Percentiles rank a stretch among this genome's conserved stretches.
Conservation (phyloP, 2,888 invertebrate genomes). For the Unio delphinus region DNA sequence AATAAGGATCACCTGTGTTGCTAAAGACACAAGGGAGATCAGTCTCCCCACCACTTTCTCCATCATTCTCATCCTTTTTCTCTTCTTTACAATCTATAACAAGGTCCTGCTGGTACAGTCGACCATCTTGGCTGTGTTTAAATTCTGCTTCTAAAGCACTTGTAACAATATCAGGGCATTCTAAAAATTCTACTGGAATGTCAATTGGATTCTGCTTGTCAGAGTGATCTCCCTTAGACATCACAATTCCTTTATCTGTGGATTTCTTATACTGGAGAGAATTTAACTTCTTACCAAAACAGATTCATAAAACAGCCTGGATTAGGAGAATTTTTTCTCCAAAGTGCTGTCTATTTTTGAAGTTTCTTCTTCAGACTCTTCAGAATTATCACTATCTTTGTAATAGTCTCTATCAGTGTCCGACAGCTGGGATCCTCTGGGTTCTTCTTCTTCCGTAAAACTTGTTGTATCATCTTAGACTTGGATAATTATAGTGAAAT, state of each 20-base stretch:
- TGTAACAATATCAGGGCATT: slow-evolving; percentile 25
- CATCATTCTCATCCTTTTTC: too few relatives aligned
- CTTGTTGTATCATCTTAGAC: too few relatives aligned
- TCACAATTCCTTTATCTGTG: slow-evolving; percentile 11
- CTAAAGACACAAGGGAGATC: too few relatives aligned
- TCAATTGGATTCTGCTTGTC: slow-evolving; percentile 3
- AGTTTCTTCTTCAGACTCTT: slow-evolving; percentile 10
- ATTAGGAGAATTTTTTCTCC: slow-evolving; percentile 13
- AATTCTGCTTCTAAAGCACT: slow-evolving; percentile 23
- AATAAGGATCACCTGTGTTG: slow-evolving; percentile 12
- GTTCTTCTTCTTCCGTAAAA: too few relatives aligned
- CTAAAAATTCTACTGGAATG: not conserved
- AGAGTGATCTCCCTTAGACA: slow-evolving; percentile 6
- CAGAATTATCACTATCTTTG: slow-evolving; percentile 10
- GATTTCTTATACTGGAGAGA: slow-evolving; percentile 22
- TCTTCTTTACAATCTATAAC: not conserved
- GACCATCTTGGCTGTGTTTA: slow-evolving; percentile 6
- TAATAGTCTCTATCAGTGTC: not conserved
- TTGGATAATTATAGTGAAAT: too few relatives aligned
- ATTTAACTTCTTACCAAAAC: slow-evolving; percentile 45
- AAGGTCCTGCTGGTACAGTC: not conserved
- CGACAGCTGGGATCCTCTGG: too few relatives aligned
- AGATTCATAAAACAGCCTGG: slow-evolving; percentile 55
- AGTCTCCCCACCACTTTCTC: too few relatives aligned
- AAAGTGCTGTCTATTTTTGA: not conserved